phyloP scores from a whole-genome alignment of 2,888 invertebrate species.

The Charanyca ferruginea region DNA sequence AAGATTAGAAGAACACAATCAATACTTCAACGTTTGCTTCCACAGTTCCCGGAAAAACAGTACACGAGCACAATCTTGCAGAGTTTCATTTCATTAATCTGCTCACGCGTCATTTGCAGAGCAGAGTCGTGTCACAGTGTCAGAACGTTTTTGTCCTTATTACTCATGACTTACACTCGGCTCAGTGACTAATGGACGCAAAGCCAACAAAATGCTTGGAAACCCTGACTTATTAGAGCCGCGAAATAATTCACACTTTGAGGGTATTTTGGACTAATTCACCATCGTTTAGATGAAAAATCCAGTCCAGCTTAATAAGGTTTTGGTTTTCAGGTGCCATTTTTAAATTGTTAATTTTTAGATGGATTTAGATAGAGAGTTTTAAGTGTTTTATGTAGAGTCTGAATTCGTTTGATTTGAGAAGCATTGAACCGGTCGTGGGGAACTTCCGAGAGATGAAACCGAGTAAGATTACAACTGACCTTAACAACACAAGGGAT shows the following conservation, averaged over 20 bases:
- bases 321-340: not conserved
- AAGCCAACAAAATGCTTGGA: constrained; percentile 55
- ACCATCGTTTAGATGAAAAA: constrained; percentile 36
- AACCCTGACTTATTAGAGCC: constrained; percentile 47
- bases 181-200: constrained; percentile 54
- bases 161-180: constrained; percentile 54
- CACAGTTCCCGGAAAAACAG: constrained; percentile 30
- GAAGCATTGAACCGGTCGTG: too few relatives aligned
- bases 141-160: constrained; percentile 59
- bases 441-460: not conserved
- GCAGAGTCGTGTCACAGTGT: constrained; percentile 37
- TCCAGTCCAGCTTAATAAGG: constrained; percentile 8
- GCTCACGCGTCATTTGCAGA: constrained; percentile 55
- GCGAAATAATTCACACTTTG: constrained; percentile 50
- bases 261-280: constrained; percentile 35
- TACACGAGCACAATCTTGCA: constrained; percentile 13
- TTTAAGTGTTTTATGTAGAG: not conserved
- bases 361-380: not conserved
- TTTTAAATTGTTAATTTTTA: constrained; percentile 1
- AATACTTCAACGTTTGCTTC: not conserved
- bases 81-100: constrained; percentile 58
- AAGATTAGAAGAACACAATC: constrained; percentile 31
- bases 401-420: too few relatives aligned
- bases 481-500: not conserved
- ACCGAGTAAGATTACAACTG: not conserved